Base-by-base conservation (phyloP, 2,888 invertebrate genomes). In the Calephelis perditalis region DNA sequence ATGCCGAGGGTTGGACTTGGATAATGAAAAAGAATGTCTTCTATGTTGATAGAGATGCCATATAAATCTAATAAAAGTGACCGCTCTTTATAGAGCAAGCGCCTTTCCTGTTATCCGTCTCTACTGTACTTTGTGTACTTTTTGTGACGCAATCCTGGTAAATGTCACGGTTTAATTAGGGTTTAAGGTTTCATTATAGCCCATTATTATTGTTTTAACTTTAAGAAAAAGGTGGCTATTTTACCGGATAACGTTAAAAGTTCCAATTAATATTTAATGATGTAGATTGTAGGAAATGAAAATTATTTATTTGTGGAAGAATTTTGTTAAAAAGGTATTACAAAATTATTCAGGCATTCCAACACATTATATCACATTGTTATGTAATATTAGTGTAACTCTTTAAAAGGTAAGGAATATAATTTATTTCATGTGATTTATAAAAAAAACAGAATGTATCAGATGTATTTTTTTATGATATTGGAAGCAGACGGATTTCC, bases 11-110 rank as follows among this genome's bases (percentile, higher is more conserved):
- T 63, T 61, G 64, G 61, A 62, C 60, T 54, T 61, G 62, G 60
- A 65, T 68, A 68, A 68, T 70, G 68, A 67, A 70, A 70, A 70
- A 68, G 65, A 70, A 68, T 70, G 67, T 64, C 63, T 65, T 65
- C 62, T 62, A 60, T 62, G 65, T 65, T 67, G 65, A 68, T 70
- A 63, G 63, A 65, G 67, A 66, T 64, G 62, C 66, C 64, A 61
- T 64, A 66, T 64, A 66, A 64, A 66, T 64, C 64, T 66, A 66
- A 66, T 66, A 66, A 66, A 63, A 63, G 58, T 60, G 64, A 66
- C 64, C 59, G 61, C 54, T 61, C 63, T 63, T 59, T 65, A 61
- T 61, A 10, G 47, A 49, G 26, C 15, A 8, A 26, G 49, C 15
- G 43, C 43, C 26, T 58, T 49, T 15, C 26, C 49, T 36, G 12